Evolutionary conservation across 2,888 invertebrate genomes (phyloP).

Genomic region (Diarsia rubi): DNA sequence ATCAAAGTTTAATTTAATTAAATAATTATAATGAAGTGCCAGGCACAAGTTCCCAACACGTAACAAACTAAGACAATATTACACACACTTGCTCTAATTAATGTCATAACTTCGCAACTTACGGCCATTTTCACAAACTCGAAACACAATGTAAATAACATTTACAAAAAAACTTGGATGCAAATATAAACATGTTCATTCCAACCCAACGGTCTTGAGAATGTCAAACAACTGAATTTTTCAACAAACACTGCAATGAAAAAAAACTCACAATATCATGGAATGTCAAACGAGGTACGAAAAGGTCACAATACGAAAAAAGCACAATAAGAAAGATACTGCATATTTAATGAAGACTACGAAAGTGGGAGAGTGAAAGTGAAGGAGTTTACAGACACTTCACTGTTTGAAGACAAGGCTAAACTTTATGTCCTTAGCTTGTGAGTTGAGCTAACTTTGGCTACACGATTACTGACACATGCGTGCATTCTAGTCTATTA

Average conservation of each 20-base stretch:
- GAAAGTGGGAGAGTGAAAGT: conserved; percentile 23
- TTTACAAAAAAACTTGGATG: conserved; percentile 36
- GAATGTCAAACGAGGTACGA: conserved; percentile 35
- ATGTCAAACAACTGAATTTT: conserved; percentile 43
- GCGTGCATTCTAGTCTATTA: background rate
- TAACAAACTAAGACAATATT: conserved; percentile 48
- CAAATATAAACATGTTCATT: conserved; percentile 23
- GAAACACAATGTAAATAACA: conserved; percentile 13
- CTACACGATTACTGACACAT: background rate
- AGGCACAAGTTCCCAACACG: conserved; percentile 32
- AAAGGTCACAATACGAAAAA: conserved; percentile 37
- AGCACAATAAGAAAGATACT: conserved; percentile 28
- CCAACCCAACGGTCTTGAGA: conserved; percentile 23
- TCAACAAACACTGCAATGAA: conserved; percentile 29
- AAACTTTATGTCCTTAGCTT: conserved; percentile 14
- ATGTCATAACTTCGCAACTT: conserved; percentile 40
- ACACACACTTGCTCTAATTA: conserved; percentile 52
- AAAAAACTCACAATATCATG: conserved; percentile 27
- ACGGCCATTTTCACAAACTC: conserved; percentile 36
- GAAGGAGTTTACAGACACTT: conserved; percentile 27
- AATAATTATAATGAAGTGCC: conserved; percentile 40
- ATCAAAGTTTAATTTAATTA: conserved; percentile 28
- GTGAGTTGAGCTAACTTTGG: background rate
- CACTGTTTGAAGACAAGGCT: conserved; percentile 14
- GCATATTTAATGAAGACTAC: conserved; percentile 37